A percentile compares a stretch with the other conserved stretches of the same genome.
These are phyloP conservation scores for Leptinotarsa peninsularis DNA, from an alignment of 2,888 invertebrate species.

Conservation along the genomic window DNA sequence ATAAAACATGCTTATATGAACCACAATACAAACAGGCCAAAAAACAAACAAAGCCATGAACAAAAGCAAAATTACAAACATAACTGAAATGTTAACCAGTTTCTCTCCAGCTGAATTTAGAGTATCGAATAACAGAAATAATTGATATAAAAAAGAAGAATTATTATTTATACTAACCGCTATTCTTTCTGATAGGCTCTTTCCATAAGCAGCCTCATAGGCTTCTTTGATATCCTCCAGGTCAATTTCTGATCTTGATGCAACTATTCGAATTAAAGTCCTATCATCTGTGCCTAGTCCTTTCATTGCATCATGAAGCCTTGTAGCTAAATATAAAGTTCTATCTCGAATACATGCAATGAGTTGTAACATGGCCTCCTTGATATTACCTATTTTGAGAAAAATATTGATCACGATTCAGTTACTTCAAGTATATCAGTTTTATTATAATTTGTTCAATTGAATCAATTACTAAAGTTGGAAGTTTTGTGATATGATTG, in stretches of 20 bases:
- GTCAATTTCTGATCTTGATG: slow-evolving; percentile 86
- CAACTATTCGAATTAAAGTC: slow-evolving; percentile 86
- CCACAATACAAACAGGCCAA: background rate
- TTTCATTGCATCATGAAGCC: slow-evolving; percentile 88
- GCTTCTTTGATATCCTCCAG: slow-evolving; percentile 85
- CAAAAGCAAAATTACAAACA: slow-evolving; percentile 9
- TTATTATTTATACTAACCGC: slow-evolving; percentile 69
- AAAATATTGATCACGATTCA: background rate
- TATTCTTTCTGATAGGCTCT: slow-evolving; percentile 82
- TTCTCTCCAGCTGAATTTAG: too few relatives aligned
- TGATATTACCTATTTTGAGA: slow-evolving; percentile 72
- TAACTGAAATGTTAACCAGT: too few relatives aligned
- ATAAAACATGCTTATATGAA: slow-evolving; percentile 12
- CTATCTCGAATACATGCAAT: slow-evolving; percentile 79
- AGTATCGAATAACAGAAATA: too few relatives aligned
- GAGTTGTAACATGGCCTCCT: slow-evolving; percentile 83
- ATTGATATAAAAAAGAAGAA: too few relatives aligned
- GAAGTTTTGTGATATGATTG: too few relatives aligned
- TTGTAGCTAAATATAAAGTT: slow-evolving; percentile 84
- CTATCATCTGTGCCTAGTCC: slow-evolving; percentile 90
- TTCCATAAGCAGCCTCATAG: slow-evolving; percentile 80
- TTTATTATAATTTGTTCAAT: background rate
- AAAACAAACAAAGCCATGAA: slow-evolving; percentile 7
- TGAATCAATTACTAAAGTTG: too few relatives aligned
- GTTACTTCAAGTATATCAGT: background rate